Evolutionary conservation across 2,797 vertebrate species (phyloP).

Genomic region (Salarias fasciatus): DNA sequence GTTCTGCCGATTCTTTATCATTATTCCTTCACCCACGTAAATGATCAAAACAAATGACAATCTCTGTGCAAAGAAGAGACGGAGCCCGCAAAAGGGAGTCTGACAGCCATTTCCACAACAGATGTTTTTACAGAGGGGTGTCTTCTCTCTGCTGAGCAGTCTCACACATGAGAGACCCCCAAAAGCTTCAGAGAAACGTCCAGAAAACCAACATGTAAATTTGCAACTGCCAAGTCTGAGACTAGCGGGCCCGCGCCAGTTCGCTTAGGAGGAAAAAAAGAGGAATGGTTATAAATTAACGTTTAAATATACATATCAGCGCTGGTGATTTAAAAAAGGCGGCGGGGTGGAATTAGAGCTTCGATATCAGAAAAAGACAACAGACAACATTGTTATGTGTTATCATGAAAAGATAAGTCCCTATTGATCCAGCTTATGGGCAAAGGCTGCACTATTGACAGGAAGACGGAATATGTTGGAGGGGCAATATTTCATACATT

Average conservation of each 20-base stretch:
- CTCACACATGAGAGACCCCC: constrained; percentile 89
- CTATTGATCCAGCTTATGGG: constrained; percentile 94
- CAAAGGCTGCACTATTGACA: constrained; percentile 94
- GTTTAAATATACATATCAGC: constrained; percentile 46
- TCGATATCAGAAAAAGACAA: constrained; percentile 67
- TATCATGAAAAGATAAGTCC: constrained; percentile 94
- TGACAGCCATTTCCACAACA: constrained; percentile 87
- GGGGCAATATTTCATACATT: constrained; percentile 94
- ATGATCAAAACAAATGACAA: constrained; percentile 85
- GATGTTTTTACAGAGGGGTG: constrained; percentile 88
- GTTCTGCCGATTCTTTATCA: constrained; percentile 63
- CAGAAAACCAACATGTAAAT: constrained; percentile 86
- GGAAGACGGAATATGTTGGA: constrained; percentile 94
- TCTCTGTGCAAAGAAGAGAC: constrained; percentile 73
- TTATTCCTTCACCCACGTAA: constrained; percentile 79
- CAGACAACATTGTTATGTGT: constrained; percentile 89
- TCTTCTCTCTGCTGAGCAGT: constrained; percentile 88
- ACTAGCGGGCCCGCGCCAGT: constrained; percentile 43
- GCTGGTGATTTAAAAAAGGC: constrained; percentile 42
- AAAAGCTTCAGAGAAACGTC: constrained; percentile 85
- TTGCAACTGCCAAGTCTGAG: constrained; percentile 80
- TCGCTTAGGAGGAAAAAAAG: constrained; percentile 9
- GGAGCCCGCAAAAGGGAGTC: constrained; percentile 82
- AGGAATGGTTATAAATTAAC: constrained; percentile 2
- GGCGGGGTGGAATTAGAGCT: constrained; percentile 43